Evolutionary conservation across 2,797 vertebrate species (phyloP).

Genomic region (Pseudochromis fuscus): DNA sequence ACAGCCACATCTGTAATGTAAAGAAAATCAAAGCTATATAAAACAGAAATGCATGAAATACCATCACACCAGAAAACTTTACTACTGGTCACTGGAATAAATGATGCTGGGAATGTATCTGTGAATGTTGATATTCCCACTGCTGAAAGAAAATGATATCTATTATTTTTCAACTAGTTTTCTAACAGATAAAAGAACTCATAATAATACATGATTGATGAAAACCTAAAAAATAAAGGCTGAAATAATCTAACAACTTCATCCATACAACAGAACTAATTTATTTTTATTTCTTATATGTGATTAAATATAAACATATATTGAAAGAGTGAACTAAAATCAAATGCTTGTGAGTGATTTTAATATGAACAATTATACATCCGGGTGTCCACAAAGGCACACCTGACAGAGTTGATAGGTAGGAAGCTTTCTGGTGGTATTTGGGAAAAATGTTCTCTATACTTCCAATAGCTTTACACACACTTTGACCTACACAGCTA

Average conservation of each 20-base stretch:
- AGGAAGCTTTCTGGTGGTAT: no score
- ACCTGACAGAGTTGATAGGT: no score
- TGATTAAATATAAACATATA: no score
- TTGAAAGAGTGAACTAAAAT: no score
- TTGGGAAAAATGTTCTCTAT: no score
- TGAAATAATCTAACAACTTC: no score
- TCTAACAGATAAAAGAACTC: background rate
- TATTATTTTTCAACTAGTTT: background rate
- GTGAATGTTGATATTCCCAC: slow-evolving; percentile 19
- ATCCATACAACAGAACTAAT: no score
- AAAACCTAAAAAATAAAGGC: background rate
- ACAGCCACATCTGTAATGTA: slow-evolving; percentile 45
- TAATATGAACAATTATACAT: no score
- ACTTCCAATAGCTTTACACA: background rate
- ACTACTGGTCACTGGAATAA: background rate
- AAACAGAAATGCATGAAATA: slow-evolving; percentile 30
- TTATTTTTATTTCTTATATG: no score
- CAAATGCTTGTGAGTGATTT: no score
- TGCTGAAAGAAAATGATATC: background rate
- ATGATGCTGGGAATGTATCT: background rate
- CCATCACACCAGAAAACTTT: slow-evolving; percentile 6
- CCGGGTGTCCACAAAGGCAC: background rate
- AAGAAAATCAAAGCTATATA: slow-evolving; percentile 35
- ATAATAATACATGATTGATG: background rate
- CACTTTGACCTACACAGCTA: background rate